phyloP scores from a whole-genome alignment of 1,140 invertebrate species.

The Eufriesea mexicana region DNA sequence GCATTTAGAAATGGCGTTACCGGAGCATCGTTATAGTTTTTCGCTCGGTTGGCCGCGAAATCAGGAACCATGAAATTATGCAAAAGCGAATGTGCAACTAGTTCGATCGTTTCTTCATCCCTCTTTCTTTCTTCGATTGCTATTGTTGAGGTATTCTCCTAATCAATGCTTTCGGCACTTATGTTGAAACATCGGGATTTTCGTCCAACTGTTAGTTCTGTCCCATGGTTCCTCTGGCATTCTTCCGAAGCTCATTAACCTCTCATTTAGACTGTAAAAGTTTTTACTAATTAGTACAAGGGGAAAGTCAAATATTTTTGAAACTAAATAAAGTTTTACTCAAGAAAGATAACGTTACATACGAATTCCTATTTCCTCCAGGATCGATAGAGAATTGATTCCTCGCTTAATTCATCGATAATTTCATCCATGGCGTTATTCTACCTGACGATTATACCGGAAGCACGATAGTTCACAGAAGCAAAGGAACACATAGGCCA shows the following conservation, averaged over 20 bases:
- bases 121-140: background rate
- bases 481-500: constrained; percentile 41
- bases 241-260: background rate
- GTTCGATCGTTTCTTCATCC: too few relatives aligned
- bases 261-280: background rate
- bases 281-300: background rate
- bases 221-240: background rate
- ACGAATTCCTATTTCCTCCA: background rate
- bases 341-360: background rate
- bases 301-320: background rate
- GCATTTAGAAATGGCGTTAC: constrained; percentile 26
- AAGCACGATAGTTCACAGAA: constrained; percentile 37
- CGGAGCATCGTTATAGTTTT: background rate
- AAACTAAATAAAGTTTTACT: background rate
- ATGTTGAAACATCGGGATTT: background rate
- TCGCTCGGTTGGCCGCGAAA: background rate
- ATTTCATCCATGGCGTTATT: background rate
- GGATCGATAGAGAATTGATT: background rate
- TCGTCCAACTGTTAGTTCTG: background rate
- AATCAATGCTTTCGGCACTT: background rate
- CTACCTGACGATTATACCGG: constrained; percentile 27
- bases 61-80: background rate
- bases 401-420: background rate
- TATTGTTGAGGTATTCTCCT: background rate
- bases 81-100: background rate